A percentile compares a stretch with the other conserved stretches of the same genome.
phyloP scores from a whole-genome alignment of 2,888 invertebrate genomes.

The Hipparchia semele region DNA sequence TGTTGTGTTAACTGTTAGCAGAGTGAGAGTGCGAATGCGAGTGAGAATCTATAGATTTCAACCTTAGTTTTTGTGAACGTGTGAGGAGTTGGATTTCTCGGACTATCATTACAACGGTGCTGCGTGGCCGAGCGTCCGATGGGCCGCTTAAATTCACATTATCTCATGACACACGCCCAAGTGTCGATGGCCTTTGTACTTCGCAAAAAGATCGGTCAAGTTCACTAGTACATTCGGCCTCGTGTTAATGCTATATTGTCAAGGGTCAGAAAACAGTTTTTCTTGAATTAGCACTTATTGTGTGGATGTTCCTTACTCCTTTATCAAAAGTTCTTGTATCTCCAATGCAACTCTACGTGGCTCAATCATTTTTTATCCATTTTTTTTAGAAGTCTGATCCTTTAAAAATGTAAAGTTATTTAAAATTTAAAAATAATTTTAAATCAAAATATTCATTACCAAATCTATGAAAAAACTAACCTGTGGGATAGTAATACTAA shows the following conservation, averaged over 20 bases:
- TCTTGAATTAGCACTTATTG: not conserved
- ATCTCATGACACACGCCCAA: conserved; percentile 42
- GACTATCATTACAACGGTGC: conserved; percentile 44
- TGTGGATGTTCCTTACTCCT: not conserved
- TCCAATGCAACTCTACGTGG: too few species aligned
- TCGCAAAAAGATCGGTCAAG: conserved; percentile 47
- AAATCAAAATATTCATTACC: too few species aligned
- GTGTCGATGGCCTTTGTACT: conserved; percentile 48
- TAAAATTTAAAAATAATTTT: too few species aligned
- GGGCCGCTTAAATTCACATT: conserved; percentile 46
- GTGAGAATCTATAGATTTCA: not conserved
- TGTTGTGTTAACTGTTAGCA: too few species aligned
- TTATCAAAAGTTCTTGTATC: too few species aligned
- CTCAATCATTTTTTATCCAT: too few species aligned
- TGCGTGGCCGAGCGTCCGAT: conserved; percentile 29
- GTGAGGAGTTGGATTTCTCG: conserved; percentile 26
- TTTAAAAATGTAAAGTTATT: too few species aligned
- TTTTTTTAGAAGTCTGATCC: too few species aligned
- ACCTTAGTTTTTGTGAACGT: conserved; percentile 2
- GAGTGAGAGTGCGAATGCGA: too few species aligned
- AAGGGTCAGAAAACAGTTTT: not conserved
- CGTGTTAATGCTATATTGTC: conserved; percentile 1
- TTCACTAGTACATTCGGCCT: conserved; percentile 39
- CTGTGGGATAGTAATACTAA: not conserved
- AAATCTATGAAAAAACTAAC: not conserved